Evolutionary conservation across 2,888 invertebrate species (phyloP), one percentile per base, ranked within the genome.

Genomic region (Tetragnatha montana): DNA sequence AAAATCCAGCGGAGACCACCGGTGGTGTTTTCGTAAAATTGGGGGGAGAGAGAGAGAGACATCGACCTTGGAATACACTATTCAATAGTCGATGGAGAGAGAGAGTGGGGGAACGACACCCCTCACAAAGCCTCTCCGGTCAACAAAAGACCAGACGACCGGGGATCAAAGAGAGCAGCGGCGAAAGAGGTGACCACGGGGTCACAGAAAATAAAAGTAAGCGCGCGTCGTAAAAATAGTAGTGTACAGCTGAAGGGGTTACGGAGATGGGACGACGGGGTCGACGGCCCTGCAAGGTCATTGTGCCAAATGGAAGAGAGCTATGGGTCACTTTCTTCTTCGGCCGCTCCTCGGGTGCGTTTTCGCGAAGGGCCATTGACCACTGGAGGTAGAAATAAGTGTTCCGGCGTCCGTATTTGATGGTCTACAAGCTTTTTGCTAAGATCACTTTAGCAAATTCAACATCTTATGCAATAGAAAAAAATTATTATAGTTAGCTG

Each of bases 261-360:
- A 35, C 21, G 21, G 21, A 51, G 82, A 73, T 47, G 75, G 69
- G 84, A 47, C n/a, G 35, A 2, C 35, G 4, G 84, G 84, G 76
- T 84, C 84, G 78, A 76, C 69, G 84, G 69, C 60, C 84, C 76
- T 49, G 76, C 69, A 76, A 84, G 76, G 84, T 76, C 76, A 76
- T 70, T 84, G 76, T 76, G 76, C 76, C 68, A 84, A 84, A 69
- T 60, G 83, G 35, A 35, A 76, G 76, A 76, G 76, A 84, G 74
- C 83, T 83, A 74, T 84, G 70, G 76, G 84, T 84, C 76, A 84
- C 84, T 84, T 84, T 84, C 84, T 76, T 76, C 75, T 71, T 35
- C 35, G 35, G 35, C 35, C 35, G 35, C 35, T 35, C 35, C 69
- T 19, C 49, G 12, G 76, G 69, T 84, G 84, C 21, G 19, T 73